Evolutionary conservation across 35 echinoderm and acorn worm genomes (phyloP).

Genomic region (Lytechinus variegatus): DNA sequence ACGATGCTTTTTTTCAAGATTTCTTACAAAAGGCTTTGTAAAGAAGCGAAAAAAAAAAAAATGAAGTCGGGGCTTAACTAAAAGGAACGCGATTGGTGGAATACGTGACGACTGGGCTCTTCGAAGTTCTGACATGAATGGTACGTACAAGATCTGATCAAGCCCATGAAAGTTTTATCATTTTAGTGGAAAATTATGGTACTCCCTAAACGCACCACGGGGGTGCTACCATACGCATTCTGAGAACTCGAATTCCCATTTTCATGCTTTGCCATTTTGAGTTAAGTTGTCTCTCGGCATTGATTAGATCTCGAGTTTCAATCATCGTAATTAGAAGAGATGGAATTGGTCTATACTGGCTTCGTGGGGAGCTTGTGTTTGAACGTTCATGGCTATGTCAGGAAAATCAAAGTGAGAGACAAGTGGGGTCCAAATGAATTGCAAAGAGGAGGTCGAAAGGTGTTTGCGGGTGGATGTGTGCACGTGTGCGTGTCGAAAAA

Average conservation of each 20-base stretch:
- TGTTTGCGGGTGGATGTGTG: background rate
- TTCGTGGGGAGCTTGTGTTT: background rate
- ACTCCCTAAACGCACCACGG: background rate
- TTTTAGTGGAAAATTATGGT: background rate
- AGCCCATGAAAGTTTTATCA: background rate
- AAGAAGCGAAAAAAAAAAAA: background rate
- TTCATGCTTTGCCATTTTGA: background rate
- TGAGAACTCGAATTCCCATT: background rate
- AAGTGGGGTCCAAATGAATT: background rate
- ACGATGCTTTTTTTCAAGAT: background rate
- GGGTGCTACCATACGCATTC: background rate
- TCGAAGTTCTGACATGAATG: no score
- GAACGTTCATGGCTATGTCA: background rate
- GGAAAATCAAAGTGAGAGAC: background rate
- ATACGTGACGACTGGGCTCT: background rate
- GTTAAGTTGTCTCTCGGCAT: background rate
- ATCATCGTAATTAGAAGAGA: slow-evolving; percentile 23
- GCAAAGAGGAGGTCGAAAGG: background rate
- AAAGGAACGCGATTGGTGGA: background rate
- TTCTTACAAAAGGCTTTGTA: background rate
- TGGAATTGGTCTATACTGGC: background rate
- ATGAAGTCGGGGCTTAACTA: background rate
- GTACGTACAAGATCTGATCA: background rate
- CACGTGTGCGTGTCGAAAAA: no score
- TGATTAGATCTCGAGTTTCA: slow-evolving; percentile 28